Conservation (phyloP, 1,140 invertebrate species). For the Drosophila tropicalis region DNA sequence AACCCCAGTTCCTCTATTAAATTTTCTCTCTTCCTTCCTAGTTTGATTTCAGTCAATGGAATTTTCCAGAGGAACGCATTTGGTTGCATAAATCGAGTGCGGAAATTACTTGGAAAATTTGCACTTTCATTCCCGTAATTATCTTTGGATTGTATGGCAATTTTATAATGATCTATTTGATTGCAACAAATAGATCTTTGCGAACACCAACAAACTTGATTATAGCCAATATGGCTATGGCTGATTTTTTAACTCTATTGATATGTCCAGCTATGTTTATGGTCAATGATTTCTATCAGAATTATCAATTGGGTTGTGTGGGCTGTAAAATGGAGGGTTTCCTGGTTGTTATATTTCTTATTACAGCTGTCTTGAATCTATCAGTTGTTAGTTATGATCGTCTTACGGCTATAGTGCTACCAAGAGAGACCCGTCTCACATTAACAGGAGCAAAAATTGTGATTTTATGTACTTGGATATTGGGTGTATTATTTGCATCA, state of each 20-base stretch:
- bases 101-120: conserved; percentile 87
- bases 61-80: conserved; percentile 83
- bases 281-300: conserved; percentile 89
- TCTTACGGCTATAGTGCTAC: conserved; percentile 90
- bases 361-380: conserved; percentile 90
- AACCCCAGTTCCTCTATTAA: too few relatives aligned
- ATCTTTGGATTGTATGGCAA: conserved; percentile 89
- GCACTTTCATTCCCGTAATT: conserved; percentile 86
- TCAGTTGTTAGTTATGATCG: conserved; percentile 92
- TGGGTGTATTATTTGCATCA: conserved; percentile 85
- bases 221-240: conserved; percentile 91
- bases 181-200: conserved; percentile 87
- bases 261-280: conserved; percentile 90
- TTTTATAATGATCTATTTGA: conserved; percentile 87
- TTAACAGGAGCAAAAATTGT: conserved; percentile 85
- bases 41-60: conserved; percentile 74
- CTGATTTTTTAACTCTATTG: conserved; percentile 89
- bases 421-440: conserved; percentile 87
- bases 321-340: conserved; percentile 89
- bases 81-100: conserved; percentile 86
- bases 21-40: conserved; percentile 10
- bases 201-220: conserved; percentile 91
- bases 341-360: conserved; percentile 87
- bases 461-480: conserved; percentile 88
- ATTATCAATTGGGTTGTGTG: conserved; percentile 88